Evolutionary conservation across 2,888 invertebrate genomes (phyloP).

Genomic region (Hirtodrosophila cameraria): DNA sequence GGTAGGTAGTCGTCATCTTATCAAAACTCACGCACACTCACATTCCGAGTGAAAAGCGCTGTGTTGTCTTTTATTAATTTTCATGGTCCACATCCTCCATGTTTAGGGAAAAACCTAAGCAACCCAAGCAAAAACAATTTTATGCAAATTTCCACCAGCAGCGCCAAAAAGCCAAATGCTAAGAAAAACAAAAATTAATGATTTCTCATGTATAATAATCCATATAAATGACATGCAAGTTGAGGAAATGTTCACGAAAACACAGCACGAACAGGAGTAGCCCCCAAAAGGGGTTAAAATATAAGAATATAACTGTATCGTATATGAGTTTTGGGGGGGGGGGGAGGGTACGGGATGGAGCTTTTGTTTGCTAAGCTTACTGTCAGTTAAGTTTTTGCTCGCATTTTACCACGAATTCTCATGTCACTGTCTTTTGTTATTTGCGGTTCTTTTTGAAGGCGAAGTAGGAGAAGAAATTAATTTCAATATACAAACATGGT

Average conservation of each 20-base stretch:
- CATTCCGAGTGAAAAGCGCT: conserved; percentile 22
- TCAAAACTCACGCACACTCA: conserved; percentile 51
- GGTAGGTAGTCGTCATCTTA: conserved; percentile 51
- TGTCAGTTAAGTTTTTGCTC: conserved; percentile 50
- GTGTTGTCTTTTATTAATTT: conserved; percentile 66
- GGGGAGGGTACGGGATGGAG: not conserved
- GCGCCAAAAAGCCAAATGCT: conserved; percentile 60
- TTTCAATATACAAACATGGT: conserved; percentile 55
- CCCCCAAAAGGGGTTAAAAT: conserved; percentile 28
- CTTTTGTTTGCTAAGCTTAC: conserved; percentile 33
- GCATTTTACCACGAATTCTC: conserved; percentile 37
- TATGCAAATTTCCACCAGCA: conserved; percentile 66
- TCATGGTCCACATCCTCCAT: conserved; percentile 1
- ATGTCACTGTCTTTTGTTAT: conserved; percentile 36
- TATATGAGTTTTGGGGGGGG: conserved; percentile 16
- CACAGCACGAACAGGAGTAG: not conserved
- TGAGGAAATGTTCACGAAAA: conserved; percentile 17
- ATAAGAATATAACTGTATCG: conserved; percentile 22
- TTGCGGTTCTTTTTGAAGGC: conserved; percentile 32
- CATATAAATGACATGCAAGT: conserved; percentile 67
- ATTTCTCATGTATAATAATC: conserved; percentile 74
- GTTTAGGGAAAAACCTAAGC: not conserved
- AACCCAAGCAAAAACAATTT: conserved; percentile 57
- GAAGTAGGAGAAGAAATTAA: conserved; percentile 59
- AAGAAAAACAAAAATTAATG: conserved; percentile 76